Evolutionary conservation across 2,113 vertebrate species (phyloP).

Genomic region (Anhinga rufa): DNA sequence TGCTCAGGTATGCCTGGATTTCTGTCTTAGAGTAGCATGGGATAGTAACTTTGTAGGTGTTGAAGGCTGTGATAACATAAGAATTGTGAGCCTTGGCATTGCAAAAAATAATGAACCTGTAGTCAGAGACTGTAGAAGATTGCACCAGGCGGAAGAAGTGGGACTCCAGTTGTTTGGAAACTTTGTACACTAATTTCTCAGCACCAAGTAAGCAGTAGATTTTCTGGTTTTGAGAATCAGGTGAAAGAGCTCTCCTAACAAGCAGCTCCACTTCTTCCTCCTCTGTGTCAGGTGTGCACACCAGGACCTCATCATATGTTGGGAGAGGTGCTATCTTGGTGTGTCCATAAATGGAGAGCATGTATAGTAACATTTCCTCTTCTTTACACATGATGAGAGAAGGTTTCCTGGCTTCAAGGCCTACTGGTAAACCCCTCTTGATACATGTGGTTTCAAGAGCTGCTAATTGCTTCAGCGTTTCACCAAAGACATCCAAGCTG

Average conservation of each 20-base stretch:
- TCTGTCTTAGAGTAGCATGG: neutral
- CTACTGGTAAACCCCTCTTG: constrained; percentile 49
- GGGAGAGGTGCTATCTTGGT: constrained; percentile 68
- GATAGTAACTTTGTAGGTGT: constrained; percentile 66
- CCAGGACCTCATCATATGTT: constrained; percentile 70
- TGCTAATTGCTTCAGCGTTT: constrained; percentile 61
- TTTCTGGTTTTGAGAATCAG: constrained; percentile 33
- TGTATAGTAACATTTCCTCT: constrained; percentile 60
- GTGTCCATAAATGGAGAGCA: constrained; percentile 63
- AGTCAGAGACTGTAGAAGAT: constrained; percentile 33
- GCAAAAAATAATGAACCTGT: constrained; percentile 69
- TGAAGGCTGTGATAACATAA: constrained; percentile 75
- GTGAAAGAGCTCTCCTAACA: constrained; percentile 62
- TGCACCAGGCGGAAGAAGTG: constrained; percentile 60
- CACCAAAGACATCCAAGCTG: constrained; percentile 59
- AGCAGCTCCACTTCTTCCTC: constrained; percentile 60
- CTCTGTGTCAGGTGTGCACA: constrained; percentile 72
- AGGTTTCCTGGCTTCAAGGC: constrained; percentile 67
- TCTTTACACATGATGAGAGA: constrained; percentile 70
- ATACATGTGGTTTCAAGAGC: constrained; percentile 31
- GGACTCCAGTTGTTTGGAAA: constrained; percentile 66
- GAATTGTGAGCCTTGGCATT: constrained; percentile 67
- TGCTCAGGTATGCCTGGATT: constrained; percentile 55
- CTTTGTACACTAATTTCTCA: constrained; percentile 72
- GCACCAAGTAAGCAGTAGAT: constrained; percentile 73